Conservation (phyloP, 2,113 vertebrate genomes). For the Thinocorus orbignyianus region DNA sequence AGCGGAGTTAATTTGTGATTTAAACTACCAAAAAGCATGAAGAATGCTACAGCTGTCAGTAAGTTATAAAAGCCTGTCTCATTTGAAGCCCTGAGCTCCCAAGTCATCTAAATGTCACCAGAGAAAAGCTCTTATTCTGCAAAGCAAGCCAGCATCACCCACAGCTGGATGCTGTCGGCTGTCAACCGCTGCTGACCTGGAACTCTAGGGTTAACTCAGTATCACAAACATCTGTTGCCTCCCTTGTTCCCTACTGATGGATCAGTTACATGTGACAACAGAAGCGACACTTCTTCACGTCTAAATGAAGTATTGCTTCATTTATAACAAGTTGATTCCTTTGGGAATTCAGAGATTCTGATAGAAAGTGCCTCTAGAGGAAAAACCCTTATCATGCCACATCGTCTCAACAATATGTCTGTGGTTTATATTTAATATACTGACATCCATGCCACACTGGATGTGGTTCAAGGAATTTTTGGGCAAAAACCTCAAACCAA, state of each 20-base stretch:
- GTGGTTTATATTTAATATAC: background rate
- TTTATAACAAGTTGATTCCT: background rate
- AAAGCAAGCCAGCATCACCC: background rate
- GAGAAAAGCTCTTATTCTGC: slow-evolving; percentile 8
- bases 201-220: background rate
- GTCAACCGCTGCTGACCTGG: background rate
- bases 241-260: background rate
- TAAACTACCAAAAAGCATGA: background rate
- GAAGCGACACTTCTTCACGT: background rate
- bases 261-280: background rate
- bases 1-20: background rate
- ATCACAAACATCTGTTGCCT: background rate
- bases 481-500: background rate
- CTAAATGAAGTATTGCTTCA: background rate
- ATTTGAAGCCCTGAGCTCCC: background rate
- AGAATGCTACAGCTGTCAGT: background rate
- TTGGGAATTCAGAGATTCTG: background rate
- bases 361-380: background rate
- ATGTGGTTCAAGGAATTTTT: background rate
- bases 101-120: background rate
- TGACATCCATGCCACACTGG: background rate
- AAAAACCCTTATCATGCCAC: background rate
- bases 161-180: background rate
- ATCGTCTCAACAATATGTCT: background rate
- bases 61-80: background rate